Conservation (phyloP, 2,113 vertebrate species). For the Polypterus bichir region DNA sequence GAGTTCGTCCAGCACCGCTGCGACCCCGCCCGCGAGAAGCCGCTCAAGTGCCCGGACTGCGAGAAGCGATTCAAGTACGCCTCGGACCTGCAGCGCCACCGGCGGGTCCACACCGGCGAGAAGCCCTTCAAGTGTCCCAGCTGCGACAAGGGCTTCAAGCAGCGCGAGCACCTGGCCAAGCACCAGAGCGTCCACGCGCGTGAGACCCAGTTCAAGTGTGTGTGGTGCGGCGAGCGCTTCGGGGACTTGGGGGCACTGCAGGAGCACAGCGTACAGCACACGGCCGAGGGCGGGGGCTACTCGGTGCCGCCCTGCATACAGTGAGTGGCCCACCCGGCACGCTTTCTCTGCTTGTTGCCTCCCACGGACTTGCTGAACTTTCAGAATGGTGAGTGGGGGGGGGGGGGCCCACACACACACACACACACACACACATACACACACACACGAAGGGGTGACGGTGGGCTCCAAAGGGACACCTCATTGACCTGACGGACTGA, state of each 20-base stretch:
- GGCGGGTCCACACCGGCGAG: conserved; percentile 85
- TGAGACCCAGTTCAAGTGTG: conserved; percentile 93
- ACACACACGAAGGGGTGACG: too few relatives aligned
- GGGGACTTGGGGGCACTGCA: conserved; percentile 83
- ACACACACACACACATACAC: too few relatives aligned
- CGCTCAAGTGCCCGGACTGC: conserved; percentile 87
- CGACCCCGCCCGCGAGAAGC: conserved; percentile 81
- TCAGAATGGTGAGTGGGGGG: too few relatives aligned
- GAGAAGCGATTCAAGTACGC: conserved; percentile 96
- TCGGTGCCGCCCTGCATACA: conserved; percentile 76
- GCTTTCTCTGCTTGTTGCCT: too few relatives aligned
- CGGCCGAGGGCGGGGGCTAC: conserved; percentile 70
- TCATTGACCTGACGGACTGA: too few relatives aligned
- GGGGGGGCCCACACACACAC: too few relatives aligned
- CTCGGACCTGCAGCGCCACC: conserved; percentile 86
- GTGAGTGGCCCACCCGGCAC: too few relatives aligned
- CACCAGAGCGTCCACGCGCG: conserved; percentile 86
- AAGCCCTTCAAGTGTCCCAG: conserved; percentile 91
- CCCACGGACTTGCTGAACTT: too few relatives aligned
- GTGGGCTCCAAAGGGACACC: too few relatives aligned
- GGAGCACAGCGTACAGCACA: conserved; percentile 92
- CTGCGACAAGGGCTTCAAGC: conserved; percentile 94
- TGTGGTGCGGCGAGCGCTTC: conserved; percentile 92
- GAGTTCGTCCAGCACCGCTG: conserved; percentile 94
- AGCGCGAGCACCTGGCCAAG: conserved; percentile 89